A percentile compares a stretch with the other conserved stretches of the same genome.
These are phyloP conservation scores for Eilema depressum DNA, from an alignment of 2,888 invertebrate species.

Conservation along the genomic window DNA sequence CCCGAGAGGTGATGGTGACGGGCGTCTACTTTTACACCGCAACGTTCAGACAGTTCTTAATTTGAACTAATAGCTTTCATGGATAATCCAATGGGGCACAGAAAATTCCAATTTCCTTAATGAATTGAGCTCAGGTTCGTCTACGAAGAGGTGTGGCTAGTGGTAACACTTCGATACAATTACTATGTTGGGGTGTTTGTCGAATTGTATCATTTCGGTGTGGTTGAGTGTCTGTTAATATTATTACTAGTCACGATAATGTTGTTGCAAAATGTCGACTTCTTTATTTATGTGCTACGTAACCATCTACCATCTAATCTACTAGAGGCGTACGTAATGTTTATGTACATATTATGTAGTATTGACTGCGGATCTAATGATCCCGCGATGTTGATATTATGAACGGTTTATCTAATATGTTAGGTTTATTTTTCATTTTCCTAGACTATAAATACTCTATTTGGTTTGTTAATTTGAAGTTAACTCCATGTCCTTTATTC, in stretches of 20 bases:
- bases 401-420: too few species aligned
- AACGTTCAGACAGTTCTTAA: conserved; percentile 78
- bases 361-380: too few species aligned
- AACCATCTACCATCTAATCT: too few species aligned
- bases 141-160: conserved; percentile 79
- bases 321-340: too few species aligned
- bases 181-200: conserved; percentile 35
- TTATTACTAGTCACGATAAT: conserved; percentile 2
- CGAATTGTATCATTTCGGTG: conserved; percentile 16
- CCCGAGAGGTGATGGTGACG: conserved; percentile 63
- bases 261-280: background rate
- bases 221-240: background rate
- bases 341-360: too few species aligned
- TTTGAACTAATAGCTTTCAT: conserved; percentile 85
- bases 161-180: conserved; percentile 78
- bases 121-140: conserved; percentile 81
- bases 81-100: conserved; percentile 81
- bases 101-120: conserved; percentile 87
- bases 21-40: conserved; percentile 61
- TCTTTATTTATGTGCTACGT: background rate
- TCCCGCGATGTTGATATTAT: too few species aligned
- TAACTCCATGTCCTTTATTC: too few species aligned
- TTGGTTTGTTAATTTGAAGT: too few species aligned
- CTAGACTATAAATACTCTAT: too few species aligned
- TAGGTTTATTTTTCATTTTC: too few species aligned